Evolutionary conservation across 2,888 invertebrate genomes (phyloP), one percentile per base, ranked within the genome.

Genomic region (Lasioglossum malachurum): DNA sequence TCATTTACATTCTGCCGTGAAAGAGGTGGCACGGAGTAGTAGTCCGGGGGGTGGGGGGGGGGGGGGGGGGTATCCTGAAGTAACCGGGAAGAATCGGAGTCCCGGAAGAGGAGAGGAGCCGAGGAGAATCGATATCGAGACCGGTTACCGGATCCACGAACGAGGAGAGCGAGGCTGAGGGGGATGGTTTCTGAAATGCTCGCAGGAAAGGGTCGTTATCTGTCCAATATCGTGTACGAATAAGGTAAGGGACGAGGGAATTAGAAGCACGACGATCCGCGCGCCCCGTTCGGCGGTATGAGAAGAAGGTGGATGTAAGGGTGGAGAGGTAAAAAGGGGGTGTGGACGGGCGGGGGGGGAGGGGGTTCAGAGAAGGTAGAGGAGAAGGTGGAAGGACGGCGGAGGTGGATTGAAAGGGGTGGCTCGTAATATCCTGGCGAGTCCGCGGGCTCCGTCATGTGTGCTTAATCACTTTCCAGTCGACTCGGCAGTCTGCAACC

Each of bases 401-500:
- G 86, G 78, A 49, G 88, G 90, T 69, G 87, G 87, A 86, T 85
- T 80, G 85, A 86, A 86, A 90, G 90, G 91, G 91, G 91, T 89
- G 92, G 90, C 90, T 93, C 92, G 93, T 93, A 93, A 94, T 94
- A 94, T 95, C 94, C 94, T 94, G 94, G 93, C 93, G 92, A 94
- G 94, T 94, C 93, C 93, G 93, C 93, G 92, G 93, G 92, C 92
- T 94, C 94, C 93, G 93, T 94, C 95, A 94, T 95, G 95, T 95
- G 94, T 95, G 94, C 95, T 94, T 94, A 95, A 95, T 95, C 94
- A 95, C 94, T 94, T 95, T 95, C 95, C 95, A 94, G 94, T 95
- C 94, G 95, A 95, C 94, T 95, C 94, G 95, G 93, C 94, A 94
- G 94, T 93, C 94, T 94, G 94, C 94, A 94, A 94, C 93, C 94